Conservation (phyloP, 2,113 vertebrate genomes). For the Calidris pugnax region DNA sequence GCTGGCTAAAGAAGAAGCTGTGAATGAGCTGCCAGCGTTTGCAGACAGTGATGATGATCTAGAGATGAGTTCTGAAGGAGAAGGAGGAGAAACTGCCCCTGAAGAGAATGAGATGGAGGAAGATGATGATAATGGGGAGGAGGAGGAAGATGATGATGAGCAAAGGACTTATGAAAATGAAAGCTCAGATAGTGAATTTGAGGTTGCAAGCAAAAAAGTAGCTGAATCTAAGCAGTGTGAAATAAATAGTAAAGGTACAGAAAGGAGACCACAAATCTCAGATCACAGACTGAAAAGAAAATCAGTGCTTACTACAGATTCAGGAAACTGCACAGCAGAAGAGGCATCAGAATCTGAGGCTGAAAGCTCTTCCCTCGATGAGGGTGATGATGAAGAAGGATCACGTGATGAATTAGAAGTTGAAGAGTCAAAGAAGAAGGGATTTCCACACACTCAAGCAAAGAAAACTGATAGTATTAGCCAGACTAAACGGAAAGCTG, state of each 20-base stretch:
- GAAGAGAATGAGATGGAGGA: constrained; percentile 34
- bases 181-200: not conserved
- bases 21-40: constrained; percentile 82
- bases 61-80: constrained; percentile 75
- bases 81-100: constrained; percentile 45
- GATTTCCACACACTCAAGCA: not conserved
- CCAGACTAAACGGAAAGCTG: not conserved
- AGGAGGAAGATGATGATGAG: not conserved
- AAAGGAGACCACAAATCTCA: not conserved
- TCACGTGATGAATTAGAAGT: not conserved
- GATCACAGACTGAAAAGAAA: constrained; percentile 43
- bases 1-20: not conserved
- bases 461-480: not conserved
- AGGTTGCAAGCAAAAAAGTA: not conserved
- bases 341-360: constrained; percentile 68
- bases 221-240: not conserved
- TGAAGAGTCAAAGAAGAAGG: not conserved
- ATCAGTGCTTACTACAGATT: constrained; percentile 54
- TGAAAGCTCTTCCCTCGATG: constrained; percentile 27
- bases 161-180: not conserved
- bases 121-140: not conserved
- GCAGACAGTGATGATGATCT: constrained; percentile 89
- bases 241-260: not conserved
- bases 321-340: constrained; percentile 72
- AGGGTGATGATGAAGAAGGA: constrained; percentile 1